Base-by-base conservation (phyloP, 37 sponge, comb jelly and placozoan species). In the Mnemiopsis leidyi region DNA sequence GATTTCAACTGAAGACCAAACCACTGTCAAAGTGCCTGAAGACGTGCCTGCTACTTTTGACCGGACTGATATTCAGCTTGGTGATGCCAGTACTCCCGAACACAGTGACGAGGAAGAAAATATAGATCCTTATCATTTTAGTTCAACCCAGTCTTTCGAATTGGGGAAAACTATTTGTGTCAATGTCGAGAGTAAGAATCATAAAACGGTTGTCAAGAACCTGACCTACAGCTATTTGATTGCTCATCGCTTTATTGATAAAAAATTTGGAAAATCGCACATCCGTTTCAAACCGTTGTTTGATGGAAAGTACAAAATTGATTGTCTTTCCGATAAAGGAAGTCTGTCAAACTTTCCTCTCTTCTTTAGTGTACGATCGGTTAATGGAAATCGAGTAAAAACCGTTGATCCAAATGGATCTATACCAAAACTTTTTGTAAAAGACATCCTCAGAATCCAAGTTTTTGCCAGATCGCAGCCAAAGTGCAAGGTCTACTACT, bases 281-380 rank as follows among this genome's bases (percentile, higher is more conserved):
- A 28, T 71, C 3, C 26, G 75, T 5, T 71, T 71, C 30, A 71
- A 71, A 71, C 75, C 75, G 26, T 28, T 71, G 3, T 71, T 71
- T 24, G 30, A 71, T 5, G 75, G 75, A 18, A n/a, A 28, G 20
- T 71, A 71, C 75, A 71, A 71, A 28, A 28, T 71, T 28, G 75
- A 71, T 71, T 71, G 75, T 71, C n/a, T 23, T 7, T 71, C 30
- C 30, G 75, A 71, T 71, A 71, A 71, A 29, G 75, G 75, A 5
- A 71, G 75, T 71, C n/a, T 71, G 3, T 2, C 5, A 28, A 28
- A 28, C 75, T 71, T 71, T 24, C 75, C 75, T 13, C 75, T 71
- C n/a, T 5, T 28, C 30, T 71, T 71, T 24, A 29, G 3, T 5
- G 75, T 71, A 29, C 30, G 23, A 29, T 5, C 75, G 20, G 30